Conservation (phyloP, 2,888 invertebrate species). For the Rhogogaster chlorosoma region DNA sequence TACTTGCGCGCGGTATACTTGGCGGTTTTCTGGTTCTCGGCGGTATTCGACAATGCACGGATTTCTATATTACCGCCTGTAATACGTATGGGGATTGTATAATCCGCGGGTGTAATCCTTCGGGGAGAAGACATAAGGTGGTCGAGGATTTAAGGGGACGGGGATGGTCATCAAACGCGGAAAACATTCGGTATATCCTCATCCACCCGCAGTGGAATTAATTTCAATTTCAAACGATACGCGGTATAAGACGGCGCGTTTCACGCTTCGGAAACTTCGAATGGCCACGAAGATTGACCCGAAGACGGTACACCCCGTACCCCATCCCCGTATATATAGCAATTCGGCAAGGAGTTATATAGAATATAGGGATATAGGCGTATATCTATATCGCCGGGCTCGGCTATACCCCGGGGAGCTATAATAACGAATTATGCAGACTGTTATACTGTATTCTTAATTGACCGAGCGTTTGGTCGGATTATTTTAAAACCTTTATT, state of each 20-base stretch:
- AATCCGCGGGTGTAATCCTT: not conserved
- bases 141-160: not conserved
- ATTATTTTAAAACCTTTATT: constrained; percentile 49
- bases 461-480: constrained; percentile 42
- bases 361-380: too few relatives aligned
- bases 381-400: not conserved
- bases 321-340: not conserved
- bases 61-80: not conserved
- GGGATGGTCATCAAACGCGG: constrained; percentile 29
- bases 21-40: not conserved
- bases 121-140: not conserved
- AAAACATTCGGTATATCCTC: not conserved
- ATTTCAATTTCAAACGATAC: constrained; percentile 72
- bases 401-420: not conserved
- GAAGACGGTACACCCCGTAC: constrained; percentile 45
- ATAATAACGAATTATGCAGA: not conserved
- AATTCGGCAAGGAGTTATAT: not conserved
- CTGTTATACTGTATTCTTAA: constrained; percentile 33
- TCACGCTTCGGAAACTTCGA: constrained; percentile 70
- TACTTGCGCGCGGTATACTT: too few relatives aligned
- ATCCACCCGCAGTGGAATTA: constrained; percentile 69
- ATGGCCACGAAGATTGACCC: constrained; percentile 72
- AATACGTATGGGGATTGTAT: not conserved
- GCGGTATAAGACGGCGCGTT: constrained; percentile 57
- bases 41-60: not conserved